These are phyloP conservation scores for Charaxes varanes DNA, from an alignment of 1,140 invertebrate species.

Conservation along the genomic window DNA sequence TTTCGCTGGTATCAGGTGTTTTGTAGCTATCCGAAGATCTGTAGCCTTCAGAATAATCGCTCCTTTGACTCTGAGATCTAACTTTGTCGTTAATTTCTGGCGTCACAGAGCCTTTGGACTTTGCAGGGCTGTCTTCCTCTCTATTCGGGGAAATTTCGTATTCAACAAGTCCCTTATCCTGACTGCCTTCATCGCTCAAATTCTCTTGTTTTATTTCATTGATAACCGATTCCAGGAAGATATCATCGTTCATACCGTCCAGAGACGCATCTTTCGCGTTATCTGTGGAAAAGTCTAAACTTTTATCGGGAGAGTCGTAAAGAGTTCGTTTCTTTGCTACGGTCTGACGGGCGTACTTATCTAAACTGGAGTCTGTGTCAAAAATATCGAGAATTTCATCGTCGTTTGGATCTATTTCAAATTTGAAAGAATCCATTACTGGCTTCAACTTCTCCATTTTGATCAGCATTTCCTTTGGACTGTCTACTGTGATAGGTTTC, in stretches of 20 bases:
- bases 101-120: constrained; percentile 37
- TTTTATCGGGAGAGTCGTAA: constrained; percentile 32
- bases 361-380: constrained; percentile 37
- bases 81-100: constrained; percentile 47
- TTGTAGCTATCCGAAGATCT: constrained; percentile 45
- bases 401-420: constrained; percentile 58
- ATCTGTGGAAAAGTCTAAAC: constrained; percentile 30
- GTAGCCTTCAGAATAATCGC: constrained; percentile 39
- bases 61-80: constrained; percentile 31
- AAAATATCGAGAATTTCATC: constrained; percentile 56
- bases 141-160: constrained; percentile 56
- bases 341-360: constrained; percentile 33
- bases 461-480: constrained; percentile 10
- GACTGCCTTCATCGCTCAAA: constrained; percentile 44
- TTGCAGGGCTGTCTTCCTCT: constrained; percentile 32
- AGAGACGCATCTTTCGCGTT: constrained; percentile 30
- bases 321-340: constrained; percentile 26
- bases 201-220: constrained; percentile 59
- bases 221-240: constrained; percentile 61
- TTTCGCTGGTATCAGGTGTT: constrained; percentile 37
- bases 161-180: constrained; percentile 57
- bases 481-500: constrained; percentile 20
- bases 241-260: constrained; percentile 49
- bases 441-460: constrained; percentile 52
- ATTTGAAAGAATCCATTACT: constrained; percentile 60